Conservation (phyloP, 2,797 vertebrate genomes). For the Thamnophis elegans region DNA sequence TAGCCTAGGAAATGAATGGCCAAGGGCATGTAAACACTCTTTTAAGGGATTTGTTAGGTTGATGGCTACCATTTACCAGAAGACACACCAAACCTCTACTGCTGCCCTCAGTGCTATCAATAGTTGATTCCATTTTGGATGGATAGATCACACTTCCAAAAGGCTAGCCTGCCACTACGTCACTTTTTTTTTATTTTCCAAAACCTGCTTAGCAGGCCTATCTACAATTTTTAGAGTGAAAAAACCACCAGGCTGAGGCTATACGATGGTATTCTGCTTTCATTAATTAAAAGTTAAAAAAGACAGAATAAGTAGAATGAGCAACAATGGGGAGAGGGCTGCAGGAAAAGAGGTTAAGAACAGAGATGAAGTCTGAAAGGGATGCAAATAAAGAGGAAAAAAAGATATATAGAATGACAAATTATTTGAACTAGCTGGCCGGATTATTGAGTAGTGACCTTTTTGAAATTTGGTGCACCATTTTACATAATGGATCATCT, state of each 20-base stretch:
- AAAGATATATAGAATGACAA: background rate
- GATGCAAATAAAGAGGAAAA: background rate
- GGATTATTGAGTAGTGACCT: background rate
- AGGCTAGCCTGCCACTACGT: background rate
- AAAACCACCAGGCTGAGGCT: background rate
- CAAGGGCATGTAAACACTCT: background rate
- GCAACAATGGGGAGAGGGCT: background rate
- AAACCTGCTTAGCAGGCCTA: background rate
- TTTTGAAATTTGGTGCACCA: background rate
- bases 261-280: background rate
- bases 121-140: background rate
- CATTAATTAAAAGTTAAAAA: background rate
- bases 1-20: background rate
- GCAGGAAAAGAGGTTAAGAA: background rate
- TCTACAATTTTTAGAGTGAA: background rate
- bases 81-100: background rate
- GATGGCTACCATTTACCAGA: background rate
- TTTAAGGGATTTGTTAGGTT: background rate
- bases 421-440: background rate
- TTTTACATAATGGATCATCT: background rate
- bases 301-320: background rate
- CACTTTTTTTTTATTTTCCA: background rate
- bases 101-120: background rate
- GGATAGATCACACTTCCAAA: background rate
- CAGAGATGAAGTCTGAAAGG: background rate